Conservation (phyloP, 2,113 vertebrate genomes). For the Hylia prasina region DNA sequence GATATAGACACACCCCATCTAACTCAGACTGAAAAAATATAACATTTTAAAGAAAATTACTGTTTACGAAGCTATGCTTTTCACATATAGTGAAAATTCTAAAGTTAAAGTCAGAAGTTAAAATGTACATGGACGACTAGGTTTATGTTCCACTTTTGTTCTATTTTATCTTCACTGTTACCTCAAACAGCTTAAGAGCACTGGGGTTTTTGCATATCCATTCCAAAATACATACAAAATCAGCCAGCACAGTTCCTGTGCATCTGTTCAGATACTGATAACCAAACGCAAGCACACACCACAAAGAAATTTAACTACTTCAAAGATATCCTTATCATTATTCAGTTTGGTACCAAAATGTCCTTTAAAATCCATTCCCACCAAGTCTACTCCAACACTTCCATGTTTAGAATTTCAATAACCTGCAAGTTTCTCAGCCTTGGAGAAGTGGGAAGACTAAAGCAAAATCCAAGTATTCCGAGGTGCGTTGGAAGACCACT, state of each 20-base stretch:
- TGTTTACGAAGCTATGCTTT: background rate
- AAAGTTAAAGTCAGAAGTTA: background rate
- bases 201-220: background rate
- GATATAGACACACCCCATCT: background rate
- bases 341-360: background rate
- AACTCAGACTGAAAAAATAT: background rate
- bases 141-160: background rate
- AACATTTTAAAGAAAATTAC: background rate
- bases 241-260: background rate
- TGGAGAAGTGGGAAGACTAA: background rate
- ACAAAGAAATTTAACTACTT: background rate
- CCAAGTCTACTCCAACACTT: background rate
- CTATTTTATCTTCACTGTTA: background rate
- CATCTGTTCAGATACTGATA: background rate
- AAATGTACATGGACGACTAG: background rate
- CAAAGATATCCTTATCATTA: background rate
- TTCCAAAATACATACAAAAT: background rate
- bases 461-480: background rate
- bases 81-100: background rate
- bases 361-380: background rate
- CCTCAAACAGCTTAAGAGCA: background rate
- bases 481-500: rapidly evolving
- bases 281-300: background rate
- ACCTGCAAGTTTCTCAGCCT: background rate
- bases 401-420: background rate